phyloP scores from a whole-genome alignment of 2,888 invertebrate genomes.

The Cremastinae sp. region DNA sequence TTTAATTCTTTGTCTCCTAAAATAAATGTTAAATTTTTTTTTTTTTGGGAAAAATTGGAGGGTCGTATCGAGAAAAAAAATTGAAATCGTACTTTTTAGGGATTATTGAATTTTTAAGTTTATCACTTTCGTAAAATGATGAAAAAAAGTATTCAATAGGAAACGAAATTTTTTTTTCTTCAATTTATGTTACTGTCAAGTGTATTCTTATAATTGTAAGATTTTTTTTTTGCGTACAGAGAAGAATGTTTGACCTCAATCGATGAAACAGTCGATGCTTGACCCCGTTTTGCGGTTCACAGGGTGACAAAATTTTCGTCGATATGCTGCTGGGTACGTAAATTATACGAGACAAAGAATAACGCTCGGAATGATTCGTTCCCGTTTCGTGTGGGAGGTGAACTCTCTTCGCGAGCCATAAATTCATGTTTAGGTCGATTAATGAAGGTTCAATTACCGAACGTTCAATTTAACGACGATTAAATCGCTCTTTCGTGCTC shows the following conservation, averaged over 20 bases:
- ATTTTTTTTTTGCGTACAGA: no score
- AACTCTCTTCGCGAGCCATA: constrained; percentile 58
- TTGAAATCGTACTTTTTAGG: no score
- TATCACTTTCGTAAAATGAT: no score
- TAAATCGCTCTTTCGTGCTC: constrained; percentile 52
- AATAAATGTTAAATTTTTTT: no score
- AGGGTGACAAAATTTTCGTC: not conserved
- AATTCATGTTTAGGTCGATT: constrained; percentile 56
- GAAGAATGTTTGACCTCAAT: not conserved
- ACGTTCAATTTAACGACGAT: constrained; percentile 63
- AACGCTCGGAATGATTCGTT: constrained; percentile 30
- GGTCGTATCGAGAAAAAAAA: no score
- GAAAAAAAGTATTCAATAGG: no score
- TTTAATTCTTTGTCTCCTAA: no score
- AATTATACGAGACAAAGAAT: constrained; percentile 17
- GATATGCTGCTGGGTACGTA: constrained; percentile 12
- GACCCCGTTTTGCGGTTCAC: constrained; percentile 1
- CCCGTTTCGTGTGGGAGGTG: constrained; percentile 44
- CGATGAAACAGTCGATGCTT: not conserved
- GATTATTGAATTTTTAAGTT: no score
- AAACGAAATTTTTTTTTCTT: no score
- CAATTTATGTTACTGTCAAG: no score
- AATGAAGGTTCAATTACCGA: constrained; percentile 58
- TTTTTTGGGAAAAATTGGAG: no score
- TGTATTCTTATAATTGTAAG: no score